A percentile compares a stretch with the other conserved stretches of the same genome.
phyloP scores from a whole-genome alignment of 2,113 vertebrate species.

The Osmerus eperlanus region DNA sequence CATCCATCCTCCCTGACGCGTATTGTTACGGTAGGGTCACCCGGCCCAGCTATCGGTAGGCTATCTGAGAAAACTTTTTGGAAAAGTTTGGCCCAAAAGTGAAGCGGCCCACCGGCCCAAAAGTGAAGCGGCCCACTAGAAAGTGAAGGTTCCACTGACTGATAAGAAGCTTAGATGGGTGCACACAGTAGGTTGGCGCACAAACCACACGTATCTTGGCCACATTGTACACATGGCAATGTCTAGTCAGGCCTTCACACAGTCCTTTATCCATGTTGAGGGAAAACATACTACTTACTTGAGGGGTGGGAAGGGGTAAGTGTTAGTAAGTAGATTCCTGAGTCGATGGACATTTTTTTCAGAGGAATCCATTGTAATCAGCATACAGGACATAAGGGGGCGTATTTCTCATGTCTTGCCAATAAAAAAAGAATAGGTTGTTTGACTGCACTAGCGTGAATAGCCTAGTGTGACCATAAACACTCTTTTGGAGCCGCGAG shows the following conservation, averaged over 20 bases:
- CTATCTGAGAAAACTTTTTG: no score
- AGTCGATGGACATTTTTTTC: constrained; percentile 13
- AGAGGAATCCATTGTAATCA: constrained; percentile 53
- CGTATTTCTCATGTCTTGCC: constrained; percentile 23
- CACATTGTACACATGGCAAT: no score
- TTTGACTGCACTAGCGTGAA: constrained; percentile 4
- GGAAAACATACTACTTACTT: neutral
- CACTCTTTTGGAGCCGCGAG: constrained; percentile 6
- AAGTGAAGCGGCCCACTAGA: no score
- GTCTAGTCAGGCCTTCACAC: neutral
- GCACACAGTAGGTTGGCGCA: no score
- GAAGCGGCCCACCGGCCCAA: no score
- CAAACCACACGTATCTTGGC: no score
- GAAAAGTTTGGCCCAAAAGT: no score
- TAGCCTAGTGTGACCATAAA: constrained; percentile 33
- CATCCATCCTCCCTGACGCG: no score
- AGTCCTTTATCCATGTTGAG: neutral
- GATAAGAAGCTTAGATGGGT: no score
- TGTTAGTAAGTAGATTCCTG: neutral
- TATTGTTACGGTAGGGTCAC: no score
- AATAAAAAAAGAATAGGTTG: constrained; percentile 38
- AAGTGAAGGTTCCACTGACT: no score
- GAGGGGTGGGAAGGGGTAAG: neutral
- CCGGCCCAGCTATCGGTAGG: no score
- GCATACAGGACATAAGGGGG: constrained; percentile 13